phyloP scores from a whole-genome alignment of 2,888 invertebrate species.

The Drosophila macrospina region DNA sequence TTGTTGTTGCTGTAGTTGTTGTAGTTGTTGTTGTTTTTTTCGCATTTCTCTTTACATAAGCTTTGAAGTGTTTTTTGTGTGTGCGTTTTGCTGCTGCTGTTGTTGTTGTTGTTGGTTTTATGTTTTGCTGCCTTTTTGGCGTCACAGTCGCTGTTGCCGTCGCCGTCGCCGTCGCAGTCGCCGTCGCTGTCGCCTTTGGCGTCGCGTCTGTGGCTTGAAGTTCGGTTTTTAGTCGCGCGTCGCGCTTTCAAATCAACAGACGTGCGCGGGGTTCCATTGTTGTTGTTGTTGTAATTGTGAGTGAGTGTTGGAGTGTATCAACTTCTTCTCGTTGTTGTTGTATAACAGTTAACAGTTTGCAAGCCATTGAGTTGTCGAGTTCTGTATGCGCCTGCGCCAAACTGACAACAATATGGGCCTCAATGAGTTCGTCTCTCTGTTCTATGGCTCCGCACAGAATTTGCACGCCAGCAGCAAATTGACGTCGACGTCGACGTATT shows the following conservation, averaged over 20 bases:
- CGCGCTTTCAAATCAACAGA: constrained; percentile 70
- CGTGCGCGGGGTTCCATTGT: constrained; percentile 46
- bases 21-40: constrained; percentile 46
- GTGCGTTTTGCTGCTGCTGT: constrained; percentile 18
- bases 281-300: constrained; percentile 11
- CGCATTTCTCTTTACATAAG: constrained; percentile 73
- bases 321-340: constrained; percentile 22
- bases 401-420: constrained; percentile 80
- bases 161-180: constrained; percentile 26
- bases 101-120: constrained; percentile 23
- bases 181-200: constrained; percentile 39
- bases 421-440: constrained; percentile 85
- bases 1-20: too few species aligned
- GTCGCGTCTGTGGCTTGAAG: constrained; percentile 53
- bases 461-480: constrained; percentile 71
- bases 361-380: too few species aligned
- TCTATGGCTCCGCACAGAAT: constrained; percentile 84
- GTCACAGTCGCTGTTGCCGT: constrained; percentile 20
- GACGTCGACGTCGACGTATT: constrained; percentile 70
- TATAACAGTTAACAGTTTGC: constrained; percentile 70
- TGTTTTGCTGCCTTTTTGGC: constrained; percentile 39
- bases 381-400: constrained; percentile 53
- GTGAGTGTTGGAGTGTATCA: constrained; percentile 2
- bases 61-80: constrained; percentile 35
- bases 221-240: constrained; percentile 64